Percentiles rank a stretch among this genome's conserved stretches.
Evolutionary conservation across 1,140 invertebrate species (phyloP).

Genomic region (Alviniconcha marisindica): DNA sequence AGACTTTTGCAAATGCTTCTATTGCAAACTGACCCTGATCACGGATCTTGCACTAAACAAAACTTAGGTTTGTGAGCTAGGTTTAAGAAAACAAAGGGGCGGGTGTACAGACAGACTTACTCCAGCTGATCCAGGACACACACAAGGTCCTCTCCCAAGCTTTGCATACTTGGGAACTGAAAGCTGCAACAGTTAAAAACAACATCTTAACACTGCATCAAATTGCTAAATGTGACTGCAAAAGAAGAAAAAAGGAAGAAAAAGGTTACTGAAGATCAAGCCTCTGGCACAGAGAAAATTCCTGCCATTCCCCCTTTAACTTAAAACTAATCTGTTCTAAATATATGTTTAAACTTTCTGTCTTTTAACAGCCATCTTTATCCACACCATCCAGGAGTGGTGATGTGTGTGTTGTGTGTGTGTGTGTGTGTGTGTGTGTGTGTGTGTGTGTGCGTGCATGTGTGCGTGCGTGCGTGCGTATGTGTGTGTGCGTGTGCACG

Average conservation of each 20-base stretch:
- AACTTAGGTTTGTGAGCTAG: no score
- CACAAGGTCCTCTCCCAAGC: slow-evolving; percentile 89
- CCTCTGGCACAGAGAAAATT: no score
- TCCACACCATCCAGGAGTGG: no score
- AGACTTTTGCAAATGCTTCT: no score
- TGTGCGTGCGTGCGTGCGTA: neutral
- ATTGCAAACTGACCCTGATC: no score
- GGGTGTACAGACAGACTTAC: no score
- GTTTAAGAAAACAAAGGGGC: no score
- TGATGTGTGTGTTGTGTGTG: neutral
- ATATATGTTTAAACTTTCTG: neutral
- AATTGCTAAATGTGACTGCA: neutral
- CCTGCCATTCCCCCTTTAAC: no score
- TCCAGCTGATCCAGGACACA: slow-evolving; percentile 88
- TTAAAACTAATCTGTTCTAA: neutral
- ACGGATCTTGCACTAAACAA: no score
- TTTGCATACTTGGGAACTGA: slow-evolving; percentile 89
- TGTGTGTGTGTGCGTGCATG: slow-evolving; percentile 16
- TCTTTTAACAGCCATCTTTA: no score
- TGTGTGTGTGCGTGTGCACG: neutral
- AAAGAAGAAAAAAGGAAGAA: no score
- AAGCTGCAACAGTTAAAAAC: slow-evolving; percentile 78
- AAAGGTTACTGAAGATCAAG: no score
- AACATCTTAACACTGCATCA: neutral
- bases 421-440: slow-evolving; percentile 19